Evolutionary conservation across 1,140 invertebrate genomes (phyloP).

Genomic region (Caenorhabditis briggsae): DNA sequence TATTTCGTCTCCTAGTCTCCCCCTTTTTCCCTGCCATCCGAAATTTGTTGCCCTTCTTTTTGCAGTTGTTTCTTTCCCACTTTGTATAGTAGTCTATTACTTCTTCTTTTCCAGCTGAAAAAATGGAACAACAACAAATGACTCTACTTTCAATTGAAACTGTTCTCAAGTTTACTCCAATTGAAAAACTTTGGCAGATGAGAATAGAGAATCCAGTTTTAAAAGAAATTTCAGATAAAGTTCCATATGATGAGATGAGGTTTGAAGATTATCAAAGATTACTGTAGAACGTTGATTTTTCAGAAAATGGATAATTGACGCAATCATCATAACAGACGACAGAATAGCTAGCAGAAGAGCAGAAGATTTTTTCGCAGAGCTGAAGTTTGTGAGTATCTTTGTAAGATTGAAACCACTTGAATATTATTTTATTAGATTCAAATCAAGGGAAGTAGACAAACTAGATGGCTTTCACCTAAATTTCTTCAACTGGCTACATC

Average conservation of each 20-base stretch:
- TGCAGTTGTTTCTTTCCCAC: background rate
- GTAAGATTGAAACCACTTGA: too few relatives aligned
- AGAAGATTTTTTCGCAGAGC: too few relatives aligned
- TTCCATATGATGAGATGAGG: background rate
- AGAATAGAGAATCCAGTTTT: background rate
- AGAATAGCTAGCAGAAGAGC: background rate
- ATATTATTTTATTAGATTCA: too few relatives aligned
- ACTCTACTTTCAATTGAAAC: slow-evolving; percentile 2
- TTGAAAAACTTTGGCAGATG: background rate
- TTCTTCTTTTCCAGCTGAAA: background rate
- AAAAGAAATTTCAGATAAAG: background rate
- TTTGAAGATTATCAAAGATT: background rate
- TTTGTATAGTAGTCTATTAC: background rate
- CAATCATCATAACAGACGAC: background rate
- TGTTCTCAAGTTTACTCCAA: background rate
- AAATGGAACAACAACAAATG: background rate
- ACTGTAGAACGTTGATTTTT: background rate
- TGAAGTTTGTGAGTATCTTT: too few relatives aligned
- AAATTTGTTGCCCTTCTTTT: background rate
- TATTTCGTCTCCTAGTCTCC: background rate
- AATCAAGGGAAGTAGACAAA: background rate
- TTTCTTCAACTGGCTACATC: background rate
- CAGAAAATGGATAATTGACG: background rate
- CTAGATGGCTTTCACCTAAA: background rate
- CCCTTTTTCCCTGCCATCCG: background rate